Percentiles rank a stretch among this genome's conserved stretches.
Conservation (phyloP, 2,797 vertebrate genomes). For the Limnodromus scolopaceus region DNA sequence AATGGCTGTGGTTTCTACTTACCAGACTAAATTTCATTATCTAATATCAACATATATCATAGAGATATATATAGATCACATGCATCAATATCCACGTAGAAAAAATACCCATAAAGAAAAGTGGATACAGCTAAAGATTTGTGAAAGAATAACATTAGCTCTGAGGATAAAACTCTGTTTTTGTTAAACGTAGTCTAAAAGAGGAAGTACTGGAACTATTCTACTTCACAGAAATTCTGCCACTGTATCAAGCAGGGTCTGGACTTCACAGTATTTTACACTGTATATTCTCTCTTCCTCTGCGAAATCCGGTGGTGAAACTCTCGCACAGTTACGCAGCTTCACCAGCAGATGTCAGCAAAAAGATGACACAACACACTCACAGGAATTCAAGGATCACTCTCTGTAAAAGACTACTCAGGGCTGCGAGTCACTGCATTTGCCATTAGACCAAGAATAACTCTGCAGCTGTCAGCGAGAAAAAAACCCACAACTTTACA, state of each 20-base stretch:
- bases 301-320: neutral
- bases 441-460: neutral
- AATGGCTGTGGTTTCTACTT: neutral
- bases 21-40: neutral
- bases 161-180: neutral
- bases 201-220: neutral
- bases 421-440: neutral
- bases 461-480: neutral
- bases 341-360: constrained; percentile 4
- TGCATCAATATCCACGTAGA: neutral
- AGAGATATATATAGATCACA: neutral
- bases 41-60: neutral
- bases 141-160: neutral
- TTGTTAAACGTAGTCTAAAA: neutral
- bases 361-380: neutral
- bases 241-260: neutral
- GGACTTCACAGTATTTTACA: neutral
- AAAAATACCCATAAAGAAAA: neutral
- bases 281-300: neutral
- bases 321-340: neutral
- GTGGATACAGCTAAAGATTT: neutral
- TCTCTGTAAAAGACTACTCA: neutral
- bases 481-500: neutral
- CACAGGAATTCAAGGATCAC: neutral
- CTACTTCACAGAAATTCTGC: neutral